Evolutionary conservation across 2,888 invertebrate genomes (phyloP).

Genomic region (Harmothoe impar): DNA sequence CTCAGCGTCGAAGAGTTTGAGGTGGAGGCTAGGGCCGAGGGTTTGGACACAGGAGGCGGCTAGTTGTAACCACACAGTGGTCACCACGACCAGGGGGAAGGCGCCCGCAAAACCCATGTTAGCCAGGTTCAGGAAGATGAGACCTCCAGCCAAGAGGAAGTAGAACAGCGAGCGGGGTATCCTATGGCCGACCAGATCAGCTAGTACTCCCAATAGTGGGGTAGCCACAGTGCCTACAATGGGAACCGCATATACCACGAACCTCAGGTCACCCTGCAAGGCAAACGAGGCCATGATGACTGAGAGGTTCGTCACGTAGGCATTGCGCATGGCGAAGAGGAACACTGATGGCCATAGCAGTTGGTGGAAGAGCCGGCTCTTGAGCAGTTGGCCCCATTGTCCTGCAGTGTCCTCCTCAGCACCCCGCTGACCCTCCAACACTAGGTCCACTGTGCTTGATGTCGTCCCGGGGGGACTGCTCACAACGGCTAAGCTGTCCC

Average conservation of each 20-base stretch:
- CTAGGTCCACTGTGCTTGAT: conserved; percentile 24
- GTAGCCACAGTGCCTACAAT: not conserved
- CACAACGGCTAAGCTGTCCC: not conserved
- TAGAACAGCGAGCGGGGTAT: conserved; percentile 37
- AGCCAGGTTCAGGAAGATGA: not conserved
- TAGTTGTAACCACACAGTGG: conserved; percentile 11
- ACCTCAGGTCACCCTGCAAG: not conserved
- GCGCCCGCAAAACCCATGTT: conserved; percentile 40
- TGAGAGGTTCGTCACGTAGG: conserved; percentile 42
- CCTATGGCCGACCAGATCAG: conserved; percentile 6
- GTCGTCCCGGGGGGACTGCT: not conserved
- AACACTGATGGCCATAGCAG: conserved; percentile 50
- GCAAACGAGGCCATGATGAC: not conserved
- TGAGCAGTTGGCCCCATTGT: conserved; percentile 3
- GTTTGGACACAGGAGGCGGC: not conserved
- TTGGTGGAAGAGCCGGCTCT: conserved; percentile 2
- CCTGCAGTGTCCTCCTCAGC: not conserved
- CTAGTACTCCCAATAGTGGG: not conserved
- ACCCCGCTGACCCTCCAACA: not conserved
- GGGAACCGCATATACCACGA: conserved; percentile 8
- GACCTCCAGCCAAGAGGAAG: not conserved
- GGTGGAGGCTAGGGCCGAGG: conserved; percentile 47
- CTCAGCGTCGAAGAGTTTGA: not conserved
- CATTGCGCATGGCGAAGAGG: conserved; percentile 44
- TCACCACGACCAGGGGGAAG: not conserved